Evolutionary conservation across 2,888 invertebrate genomes (phyloP), one percentile per base, ranked within the genome.

Genomic region (Busseola fusca): DNA sequence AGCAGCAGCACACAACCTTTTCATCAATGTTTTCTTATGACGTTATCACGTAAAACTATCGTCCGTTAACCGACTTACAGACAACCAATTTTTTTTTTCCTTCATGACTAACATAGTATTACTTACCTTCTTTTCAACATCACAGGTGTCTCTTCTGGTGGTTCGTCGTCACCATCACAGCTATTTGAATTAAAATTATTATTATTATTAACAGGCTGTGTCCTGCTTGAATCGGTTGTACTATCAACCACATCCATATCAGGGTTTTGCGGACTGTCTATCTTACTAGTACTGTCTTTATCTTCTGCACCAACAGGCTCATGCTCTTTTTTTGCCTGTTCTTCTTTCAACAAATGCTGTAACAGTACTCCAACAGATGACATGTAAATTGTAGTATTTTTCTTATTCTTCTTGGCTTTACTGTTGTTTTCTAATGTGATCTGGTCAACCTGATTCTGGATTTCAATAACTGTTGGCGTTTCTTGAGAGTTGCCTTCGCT

Each of bases 281-380:
- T 60, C n/a, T 72, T 70, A 25, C 81, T 83, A 68, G 79, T 78
- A 62, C 83, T 87, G 56, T 92, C 91, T 54, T 83, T 87, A 56
- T 92, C 92, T 6, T 86, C 91, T 57, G 91, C 91, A 42, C 92
- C 94, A 50, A 87, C 81, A 7, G 88, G 85, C 81, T 91, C 87
- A 54, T 25, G 40, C 27, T 88, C 87, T 69, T 64, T 87, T 81
- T 89, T 90, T 10, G 84, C 87, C 42, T 90, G 87, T 78, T 94
- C 93, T 48, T 94, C 95, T 88, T 96, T 93, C 18, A 96, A 91
- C 76, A 97, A 92, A 91, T 91, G 96, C 81, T 96, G 96, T 82
- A 97, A 89, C 45, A 97, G 88, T 45, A 95, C 90, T 9, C 97
- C 97, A n/a, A 97, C 96, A 60, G 97, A 97, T 48, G 93, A 94